A percentile compares a stretch with the other conserved stretches of the same genome.
Conservation (phyloP, 1,140 invertebrate genomes). For the Drepana arcuata region DNA sequence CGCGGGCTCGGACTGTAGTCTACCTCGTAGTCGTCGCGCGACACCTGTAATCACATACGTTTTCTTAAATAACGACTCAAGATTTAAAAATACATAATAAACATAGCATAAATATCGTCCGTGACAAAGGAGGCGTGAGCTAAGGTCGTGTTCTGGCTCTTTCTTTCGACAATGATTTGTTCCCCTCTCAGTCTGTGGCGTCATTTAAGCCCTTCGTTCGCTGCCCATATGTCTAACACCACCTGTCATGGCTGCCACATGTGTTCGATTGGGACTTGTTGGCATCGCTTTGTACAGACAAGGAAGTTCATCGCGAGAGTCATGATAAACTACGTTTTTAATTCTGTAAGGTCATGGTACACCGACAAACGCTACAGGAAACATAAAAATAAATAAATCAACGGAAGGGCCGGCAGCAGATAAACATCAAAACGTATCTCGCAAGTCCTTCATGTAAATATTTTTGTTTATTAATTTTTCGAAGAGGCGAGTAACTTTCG, state of each 20-base stretch:
- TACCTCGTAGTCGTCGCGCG: slow-evolving; percentile 57
- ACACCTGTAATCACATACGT: slow-evolving; percentile 38
- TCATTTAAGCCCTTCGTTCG: slow-evolving; percentile 47
- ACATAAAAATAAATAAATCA: slow-evolving; percentile 1
- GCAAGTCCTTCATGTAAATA: slow-evolving; percentile 8
- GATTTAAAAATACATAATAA: neutral
- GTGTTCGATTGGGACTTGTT: slow-evolving; percentile 23
- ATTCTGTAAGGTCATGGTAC: neutral
- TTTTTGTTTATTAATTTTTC: slow-evolving; percentile 25
- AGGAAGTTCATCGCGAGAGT: slow-evolving; percentile 15
- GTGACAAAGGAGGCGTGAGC: slow-evolving; percentile 29
- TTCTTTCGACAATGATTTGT: slow-evolving; percentile 25
- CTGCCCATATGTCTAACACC: slow-evolving; percentile 44
- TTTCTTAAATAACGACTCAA: slow-evolving; percentile 19
- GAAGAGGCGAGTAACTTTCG: slow-evolving; percentile 33
- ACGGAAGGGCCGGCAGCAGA: neutral
- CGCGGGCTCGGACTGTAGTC: slow-evolving; percentile 57
- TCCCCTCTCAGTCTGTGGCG: slow-evolving; percentile 28
- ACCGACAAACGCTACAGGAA: neutral
- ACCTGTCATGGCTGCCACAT: slow-evolving; percentile 44
- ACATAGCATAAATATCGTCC: slow-evolving; percentile 37
- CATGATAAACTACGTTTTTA: neutral
- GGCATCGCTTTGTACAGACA: slow-evolving; percentile 33
- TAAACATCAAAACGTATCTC: slow-evolving; percentile 1
- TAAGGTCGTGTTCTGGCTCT: slow-evolving; percentile 22